Percentiles rank a stretch among this genome's conserved stretches.
phyloP scores from a whole-genome alignment of 1,140 invertebrate species.

The Cotesia chilonis region DNA sequence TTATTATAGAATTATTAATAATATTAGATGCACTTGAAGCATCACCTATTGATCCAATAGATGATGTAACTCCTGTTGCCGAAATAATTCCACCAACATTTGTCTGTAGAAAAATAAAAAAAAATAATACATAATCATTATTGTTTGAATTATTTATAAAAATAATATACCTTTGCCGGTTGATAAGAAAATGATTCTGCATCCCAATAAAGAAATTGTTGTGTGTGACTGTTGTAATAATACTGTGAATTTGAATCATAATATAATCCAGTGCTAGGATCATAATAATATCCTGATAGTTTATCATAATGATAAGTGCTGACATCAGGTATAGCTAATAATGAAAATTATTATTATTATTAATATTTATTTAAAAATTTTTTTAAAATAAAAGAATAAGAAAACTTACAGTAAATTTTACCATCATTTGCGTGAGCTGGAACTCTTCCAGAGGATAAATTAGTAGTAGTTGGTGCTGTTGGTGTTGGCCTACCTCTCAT shows the following conservation, averaged over 20 bases:
- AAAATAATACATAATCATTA: not conserved
- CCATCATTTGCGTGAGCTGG: slow-evolving; percentile 71
- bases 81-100: slow-evolving; percentile 52
- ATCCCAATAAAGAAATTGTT: slow-evolving; percentile 97
- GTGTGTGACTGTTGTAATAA: slow-evolving; percentile 89
- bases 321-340: slow-evolving; percentile 81
- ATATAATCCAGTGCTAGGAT: slow-evolving; percentile 90
- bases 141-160: slow-evolving; percentile 26
- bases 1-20: slow-evolving; percentile 34
- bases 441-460: slow-evolving; percentile 62
- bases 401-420: slow-evolving; percentile 72
- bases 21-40: slow-evolving; percentile 39
- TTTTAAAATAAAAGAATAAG: not conserved
- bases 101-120: slow-evolving; percentile 36
- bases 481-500: slow-evolving; percentile 65
- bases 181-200: slow-evolving; percentile 81
- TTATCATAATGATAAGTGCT: slow-evolving; percentile 94
- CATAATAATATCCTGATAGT: slow-evolving; percentile 96
- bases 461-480: slow-evolving; percentile 63
- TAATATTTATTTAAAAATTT: too few species aligned
- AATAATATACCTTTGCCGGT: slow-evolving; percentile 67
- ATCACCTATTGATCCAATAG: slow-evolving; percentile 30
- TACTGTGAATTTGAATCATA: slow-evolving; percentile 96
- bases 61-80: slow-evolving; percentile 54
- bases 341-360: too few species aligned